Conservation (phyloP, 2,797 vertebrate species). For the Phoebastria nigripes region DNA sequence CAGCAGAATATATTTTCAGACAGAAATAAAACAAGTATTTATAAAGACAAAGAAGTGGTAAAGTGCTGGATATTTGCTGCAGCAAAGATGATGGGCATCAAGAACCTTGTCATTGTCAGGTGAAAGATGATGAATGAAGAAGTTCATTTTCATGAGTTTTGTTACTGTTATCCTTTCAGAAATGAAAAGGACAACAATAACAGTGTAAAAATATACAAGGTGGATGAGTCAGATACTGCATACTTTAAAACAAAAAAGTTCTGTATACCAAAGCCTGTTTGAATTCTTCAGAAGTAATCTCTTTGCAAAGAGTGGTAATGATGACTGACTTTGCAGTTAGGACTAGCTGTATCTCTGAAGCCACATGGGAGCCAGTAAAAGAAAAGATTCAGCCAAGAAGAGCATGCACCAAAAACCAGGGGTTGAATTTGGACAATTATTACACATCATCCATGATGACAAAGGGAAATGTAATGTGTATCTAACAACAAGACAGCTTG, state of each 20-base stretch:
- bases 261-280: neutral
- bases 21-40: neutral
- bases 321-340: neutral
- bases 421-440: neutral
- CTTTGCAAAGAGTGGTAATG: neutral
- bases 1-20: neutral
- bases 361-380: neutral
- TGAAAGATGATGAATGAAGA: neutral
- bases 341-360: neutral
- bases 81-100: neutral
- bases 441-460: neutral
- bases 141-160: neutral
- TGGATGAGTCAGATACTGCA: neutral
- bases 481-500: neutral
- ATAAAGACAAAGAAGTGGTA: neutral
- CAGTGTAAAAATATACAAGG: neutral
- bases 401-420: neutral
- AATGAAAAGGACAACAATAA: neutral
- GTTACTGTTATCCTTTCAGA: neutral
- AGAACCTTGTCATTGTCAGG: neutral
- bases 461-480: neutral
- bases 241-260: neutral
- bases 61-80: neutral
- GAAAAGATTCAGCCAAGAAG: neutral
- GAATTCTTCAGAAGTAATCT: neutral